Evolutionary conservation across 1,140 invertebrate genomes (phyloP), one percentile per base, ranked within the genome.

Genomic region (Probaryconus sp.): DNA sequence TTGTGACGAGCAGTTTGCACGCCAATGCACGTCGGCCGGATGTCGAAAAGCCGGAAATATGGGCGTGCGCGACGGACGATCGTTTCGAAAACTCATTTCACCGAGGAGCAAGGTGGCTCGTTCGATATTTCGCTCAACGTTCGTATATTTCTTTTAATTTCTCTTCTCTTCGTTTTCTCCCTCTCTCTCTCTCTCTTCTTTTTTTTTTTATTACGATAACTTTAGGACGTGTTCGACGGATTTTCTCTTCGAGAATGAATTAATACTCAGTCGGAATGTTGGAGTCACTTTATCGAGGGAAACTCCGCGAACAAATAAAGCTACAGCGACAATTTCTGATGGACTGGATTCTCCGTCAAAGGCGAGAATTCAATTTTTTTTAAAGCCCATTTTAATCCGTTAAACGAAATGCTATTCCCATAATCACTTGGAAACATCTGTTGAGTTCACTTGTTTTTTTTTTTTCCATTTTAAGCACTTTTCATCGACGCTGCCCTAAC

Each of bases 1-100:
- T 65, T 69, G 64, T 75, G 65, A 58, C 53, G 72, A 47, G 53
- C 60, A 61, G 64, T 60, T 75, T 75, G 60, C 72, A 69, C 60
- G 60, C 60, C 58, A 69, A 65, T 55, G 64, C 65, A 69, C 58
- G 70, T 56, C 56, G 48, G 7, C 50, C 61, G 70, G 70, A 73
- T 17, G 58, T 64, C 45, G 51, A 20, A 35, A 53, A 60, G 38
- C 64, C 64, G 72, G 51, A 58, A 75, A 75, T 69, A 69, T 65
- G 65, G 58, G 6, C 53, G 47, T 51, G 16, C 40, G 26, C 17
- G 26, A 43, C 38, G 17, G 38, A 11, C 38, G 31, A 37, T 51
- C 48, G 63, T 74, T 43, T 31, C 63, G 28, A 74, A 74, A 74
- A 68, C 63, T 74, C 56, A 68, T 67, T 67, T 72, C 47, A 16